Evolutionary conservation across 2,888 invertebrate species (phyloP).

Genomic region (Criorhina ranunculi): DNA sequence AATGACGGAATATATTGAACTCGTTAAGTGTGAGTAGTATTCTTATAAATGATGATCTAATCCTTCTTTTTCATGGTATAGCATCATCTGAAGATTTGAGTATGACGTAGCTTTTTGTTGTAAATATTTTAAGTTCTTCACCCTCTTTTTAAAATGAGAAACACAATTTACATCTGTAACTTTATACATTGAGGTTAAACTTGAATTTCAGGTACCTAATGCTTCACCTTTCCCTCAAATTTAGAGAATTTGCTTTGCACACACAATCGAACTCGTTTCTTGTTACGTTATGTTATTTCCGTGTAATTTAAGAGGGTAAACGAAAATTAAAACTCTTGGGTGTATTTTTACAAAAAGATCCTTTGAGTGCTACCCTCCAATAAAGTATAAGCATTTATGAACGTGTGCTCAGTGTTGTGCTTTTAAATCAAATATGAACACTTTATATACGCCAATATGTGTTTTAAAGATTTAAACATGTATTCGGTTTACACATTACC

Average conservation of each 20-base stretch:
- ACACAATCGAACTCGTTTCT: background rate
- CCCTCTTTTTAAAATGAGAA: background rate
- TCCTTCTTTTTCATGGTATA: conserved; percentile 3
- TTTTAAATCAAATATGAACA: too few species aligned
- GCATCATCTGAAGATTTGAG: background rate
- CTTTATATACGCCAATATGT: too few species aligned
- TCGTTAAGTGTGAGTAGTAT: conserved; percentile 5
- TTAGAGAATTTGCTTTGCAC: background rate
- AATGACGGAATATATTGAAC: conserved; percentile 17
- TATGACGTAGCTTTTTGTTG: background rate
- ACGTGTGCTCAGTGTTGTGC: too few species aligned
- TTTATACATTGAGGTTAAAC: background rate
- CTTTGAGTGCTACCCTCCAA: too few species aligned
- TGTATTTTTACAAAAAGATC: background rate
- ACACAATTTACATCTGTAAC: background rate
- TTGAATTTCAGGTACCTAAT: conserved; percentile 13
- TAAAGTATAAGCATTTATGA: too few species aligned
- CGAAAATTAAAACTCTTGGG: background rate
- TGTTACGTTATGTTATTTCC: background rate
- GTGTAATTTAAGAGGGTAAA: background rate
- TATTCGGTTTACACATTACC: too few species aligned
- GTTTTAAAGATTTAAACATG: too few species aligned
- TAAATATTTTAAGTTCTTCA: background rate
- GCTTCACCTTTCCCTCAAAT: background rate
- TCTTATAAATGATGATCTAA: conserved; percentile 15